Evolutionary conservation across 1,140 invertebrate species (phyloP).

Genomic region (Lepidurus couesii): DNA sequence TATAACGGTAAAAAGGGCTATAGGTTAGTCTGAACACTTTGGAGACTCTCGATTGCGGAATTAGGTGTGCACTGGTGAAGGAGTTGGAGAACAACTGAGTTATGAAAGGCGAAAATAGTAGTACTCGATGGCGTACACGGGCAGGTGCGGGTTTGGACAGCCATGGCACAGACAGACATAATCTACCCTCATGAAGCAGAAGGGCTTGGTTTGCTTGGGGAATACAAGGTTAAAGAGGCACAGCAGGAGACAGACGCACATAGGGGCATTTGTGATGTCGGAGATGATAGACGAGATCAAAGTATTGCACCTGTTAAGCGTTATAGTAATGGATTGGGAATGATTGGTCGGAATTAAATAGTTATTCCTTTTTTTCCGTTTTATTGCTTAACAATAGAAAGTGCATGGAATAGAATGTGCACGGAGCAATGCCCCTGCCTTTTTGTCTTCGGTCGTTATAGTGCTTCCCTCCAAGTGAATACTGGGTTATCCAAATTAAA

Average conservation of each 20-base stretch:
- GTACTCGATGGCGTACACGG: not conserved
- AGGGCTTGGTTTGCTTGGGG: not conserved
- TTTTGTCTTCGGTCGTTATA: not conserved
- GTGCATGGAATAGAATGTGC: not conserved
- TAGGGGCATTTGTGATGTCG: constrained; percentile 1
- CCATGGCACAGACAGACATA: not conserved
- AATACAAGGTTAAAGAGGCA: constrained; percentile 6
- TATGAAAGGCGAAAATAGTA: not conserved
- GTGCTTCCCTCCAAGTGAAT: not conserved
- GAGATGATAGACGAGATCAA: constrained; percentile 14
- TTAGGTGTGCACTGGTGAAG: constrained; percentile 1
- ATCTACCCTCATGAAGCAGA: constrained; percentile 3
- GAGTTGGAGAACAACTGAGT: constrained; percentile 10
- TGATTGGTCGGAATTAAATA: not conserved
- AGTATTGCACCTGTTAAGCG: not conserved
- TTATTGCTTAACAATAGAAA: not conserved
- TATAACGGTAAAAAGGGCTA: not conserved
- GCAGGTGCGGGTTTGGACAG: not conserved
- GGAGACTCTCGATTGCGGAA: not conserved
- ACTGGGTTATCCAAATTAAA: too few species aligned
- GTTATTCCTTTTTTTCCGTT: not conserved
- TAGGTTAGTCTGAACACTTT: not conserved
- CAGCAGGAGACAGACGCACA: constrained; percentile 5
- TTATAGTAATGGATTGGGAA: not conserved
- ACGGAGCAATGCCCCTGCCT: constrained; percentile 9